Conservation (phyloP, 2,797 vertebrate genomes). For the Sebastes minor region DNA sequence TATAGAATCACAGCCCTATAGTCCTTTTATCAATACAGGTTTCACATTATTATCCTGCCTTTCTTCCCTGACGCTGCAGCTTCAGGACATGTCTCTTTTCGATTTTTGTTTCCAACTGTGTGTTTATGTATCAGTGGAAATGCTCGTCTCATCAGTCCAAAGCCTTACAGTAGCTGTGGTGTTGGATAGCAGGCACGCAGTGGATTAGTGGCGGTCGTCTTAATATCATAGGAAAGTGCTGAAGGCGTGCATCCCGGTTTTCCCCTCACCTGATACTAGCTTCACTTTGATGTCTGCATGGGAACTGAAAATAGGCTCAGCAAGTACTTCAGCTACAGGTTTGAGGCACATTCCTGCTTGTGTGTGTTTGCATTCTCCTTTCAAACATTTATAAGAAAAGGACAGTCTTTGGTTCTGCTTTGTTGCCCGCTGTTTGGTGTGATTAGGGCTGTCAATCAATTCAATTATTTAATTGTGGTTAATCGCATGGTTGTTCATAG, state of each 20-base stretch:
- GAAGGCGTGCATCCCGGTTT: conserved; percentile 22
- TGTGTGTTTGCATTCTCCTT: conserved; percentile 2
- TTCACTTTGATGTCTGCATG: conserved; percentile 40
- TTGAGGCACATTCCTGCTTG: not conserved
- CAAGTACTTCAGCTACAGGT: not conserved
- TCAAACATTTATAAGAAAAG: not conserved
- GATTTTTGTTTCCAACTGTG: not conserved
- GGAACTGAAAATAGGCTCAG: conserved; percentile 50
- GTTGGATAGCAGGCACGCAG: conserved; percentile 25
- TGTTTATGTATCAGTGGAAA: conserved; percentile 31
- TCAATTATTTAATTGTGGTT: too few relatives aligned
- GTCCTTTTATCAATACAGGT: not conserved
- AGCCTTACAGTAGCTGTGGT: conserved; percentile 4
- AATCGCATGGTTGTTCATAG: too few relatives aligned
- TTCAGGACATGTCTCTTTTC: conserved; percentile 2
- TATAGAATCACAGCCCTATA: not conserved
- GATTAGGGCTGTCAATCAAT: not conserved
- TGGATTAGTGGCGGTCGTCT: conserved; percentile 26
- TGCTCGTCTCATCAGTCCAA: conserved; percentile 43
- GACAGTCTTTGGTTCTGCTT: not conserved
- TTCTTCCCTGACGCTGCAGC: conserved; percentile 15
- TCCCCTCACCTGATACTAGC: conserved; percentile 42
- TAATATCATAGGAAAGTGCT: conserved; percentile 39
- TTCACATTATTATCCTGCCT: not conserved
- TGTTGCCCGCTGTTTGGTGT: conserved; percentile 12